These are phyloP conservation scores for Pollicipes pollicipes DNA, from an alignment of 1,140 invertebrate genomes.

Conservation along the genomic window DNA sequence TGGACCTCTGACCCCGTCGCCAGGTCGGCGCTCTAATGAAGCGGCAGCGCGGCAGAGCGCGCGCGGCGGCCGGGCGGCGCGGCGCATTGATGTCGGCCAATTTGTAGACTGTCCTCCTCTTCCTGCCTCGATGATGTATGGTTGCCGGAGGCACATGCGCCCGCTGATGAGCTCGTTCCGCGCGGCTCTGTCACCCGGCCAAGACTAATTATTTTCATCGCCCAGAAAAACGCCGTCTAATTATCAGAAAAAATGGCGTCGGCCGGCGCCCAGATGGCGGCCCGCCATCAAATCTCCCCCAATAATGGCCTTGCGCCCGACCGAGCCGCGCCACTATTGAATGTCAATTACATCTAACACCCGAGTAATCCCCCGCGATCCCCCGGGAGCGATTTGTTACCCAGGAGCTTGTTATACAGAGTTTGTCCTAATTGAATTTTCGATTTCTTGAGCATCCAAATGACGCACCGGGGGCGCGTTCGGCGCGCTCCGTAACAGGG, in stretches of 20 bases:
- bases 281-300: background rate
- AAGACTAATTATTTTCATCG: slow-evolving; percentile 1
- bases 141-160: background rate
- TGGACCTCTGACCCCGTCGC: background rate
- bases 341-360: background rate
- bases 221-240: background rate
- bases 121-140: background rate
- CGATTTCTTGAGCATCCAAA: background rate
- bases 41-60: background rate
- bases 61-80: too few relatives aligned
- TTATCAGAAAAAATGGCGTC: background rate
- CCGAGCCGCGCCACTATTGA: background rate
- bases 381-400: background rate
- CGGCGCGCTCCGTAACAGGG: background rate
- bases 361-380: background rate
- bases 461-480: background rate
- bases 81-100: background rate
- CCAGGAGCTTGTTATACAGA: background rate
- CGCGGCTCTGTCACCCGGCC: background rate
- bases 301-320: background rate
- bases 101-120: background rate
- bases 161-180: background rate
- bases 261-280: background rate
- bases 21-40: background rate
- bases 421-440: slow-evolving; percentile 2